phyloP scores from a whole-genome alignment of 2,888 invertebrate species.

The Drosophila rellima region DNA sequence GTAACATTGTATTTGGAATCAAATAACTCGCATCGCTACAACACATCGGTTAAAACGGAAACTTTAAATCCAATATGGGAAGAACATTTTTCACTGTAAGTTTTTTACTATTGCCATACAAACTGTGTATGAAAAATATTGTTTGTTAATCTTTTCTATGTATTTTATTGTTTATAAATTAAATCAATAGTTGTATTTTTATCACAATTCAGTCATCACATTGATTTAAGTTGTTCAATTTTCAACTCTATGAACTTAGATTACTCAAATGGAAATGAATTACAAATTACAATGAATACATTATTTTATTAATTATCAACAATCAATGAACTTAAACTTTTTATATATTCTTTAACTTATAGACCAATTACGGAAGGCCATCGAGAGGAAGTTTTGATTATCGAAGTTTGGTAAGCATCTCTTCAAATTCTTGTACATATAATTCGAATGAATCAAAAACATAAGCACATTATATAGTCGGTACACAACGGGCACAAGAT shows the following conservation, averaged over 20 bases:
- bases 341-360: not conserved
- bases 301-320: not conserved
- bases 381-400: constrained; percentile 90
- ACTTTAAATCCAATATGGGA: constrained; percentile 98
- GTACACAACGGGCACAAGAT: not conserved
- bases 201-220: too few species aligned
- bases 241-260: not conserved
- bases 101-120: constrained; percentile 8
- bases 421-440: not conserved
- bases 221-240: not conserved
- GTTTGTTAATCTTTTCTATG: not conserved
- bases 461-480: not conserved
- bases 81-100: constrained; percentile 95
- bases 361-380: constrained; percentile 90
- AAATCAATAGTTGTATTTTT: too few species aligned
- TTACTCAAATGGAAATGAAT: too few species aligned
- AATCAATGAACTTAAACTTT: not conserved
- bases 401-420: constrained; percentile 90
- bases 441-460: not conserved
- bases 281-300: not conserved
- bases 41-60: constrained; percentile 95
- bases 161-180: too few species aligned
- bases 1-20: constrained; percentile 95
- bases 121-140: not conserved
- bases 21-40: constrained; percentile 91